Evolutionary conservation across 2,113 vertebrate genomes (phyloP).

Genomic region (Zosterops pallidus): DNA sequence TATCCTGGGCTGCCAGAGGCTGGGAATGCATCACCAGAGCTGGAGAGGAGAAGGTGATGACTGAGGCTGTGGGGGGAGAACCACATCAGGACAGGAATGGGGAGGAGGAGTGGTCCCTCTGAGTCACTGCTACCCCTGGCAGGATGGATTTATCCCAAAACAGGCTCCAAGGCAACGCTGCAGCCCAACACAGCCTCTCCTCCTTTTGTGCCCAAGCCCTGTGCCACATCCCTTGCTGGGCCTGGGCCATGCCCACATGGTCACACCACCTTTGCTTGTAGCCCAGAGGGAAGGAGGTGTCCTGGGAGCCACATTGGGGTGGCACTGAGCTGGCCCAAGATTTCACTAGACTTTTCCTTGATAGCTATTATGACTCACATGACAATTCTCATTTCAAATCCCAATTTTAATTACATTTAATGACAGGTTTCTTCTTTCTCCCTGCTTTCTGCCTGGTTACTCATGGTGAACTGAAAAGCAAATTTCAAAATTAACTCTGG

Average conservation of each 20-base stretch:
- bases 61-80: neutral
- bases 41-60: neutral
- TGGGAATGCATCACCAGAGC: neutral
- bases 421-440: neutral
- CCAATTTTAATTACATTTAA: neutral
- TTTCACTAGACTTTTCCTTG: neutral
- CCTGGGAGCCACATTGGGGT: accelerated
- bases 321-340: neutral
- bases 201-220: neutral
- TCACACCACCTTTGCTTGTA: neutral
- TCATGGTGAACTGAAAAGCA: neutral
- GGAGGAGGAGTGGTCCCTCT: neutral
- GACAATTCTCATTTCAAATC: neutral
- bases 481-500: neutral
- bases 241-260: neutral
- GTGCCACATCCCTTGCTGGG: neutral
- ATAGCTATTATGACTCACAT: neutral
- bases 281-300: neutral
- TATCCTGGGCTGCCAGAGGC: neutral
- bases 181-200: neutral
- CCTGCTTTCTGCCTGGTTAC: neutral
- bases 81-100: neutral
- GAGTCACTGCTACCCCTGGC: neutral
- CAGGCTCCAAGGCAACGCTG: neutral
- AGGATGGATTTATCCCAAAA: neutral